Percentiles rank a stretch among this genome's conserved stretches.
These are phyloP conservation scores for Ernsta delagoae DNA, from an alignment of 2,888 invertebrate species.

Conservation along the genomic window DNA sequence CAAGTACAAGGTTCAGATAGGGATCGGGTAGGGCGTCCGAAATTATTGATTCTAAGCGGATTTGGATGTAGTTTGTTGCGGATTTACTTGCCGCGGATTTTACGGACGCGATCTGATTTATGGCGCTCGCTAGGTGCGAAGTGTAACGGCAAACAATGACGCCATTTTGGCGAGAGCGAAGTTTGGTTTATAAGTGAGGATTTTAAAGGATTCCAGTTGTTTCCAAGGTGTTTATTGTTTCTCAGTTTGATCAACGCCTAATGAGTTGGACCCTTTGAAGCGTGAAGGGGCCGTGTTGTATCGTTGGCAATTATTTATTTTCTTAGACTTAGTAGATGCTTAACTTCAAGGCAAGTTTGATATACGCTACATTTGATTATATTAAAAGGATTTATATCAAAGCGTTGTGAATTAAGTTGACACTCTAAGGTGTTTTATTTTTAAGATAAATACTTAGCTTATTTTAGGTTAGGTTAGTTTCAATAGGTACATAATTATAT, in stretches of 20 bases:
- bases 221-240: constrained; percentile 19
- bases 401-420: too few relatives aligned
- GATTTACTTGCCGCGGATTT: constrained; percentile 32
- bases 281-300: not conserved
- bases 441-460: too few relatives aligned
- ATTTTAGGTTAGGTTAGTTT: too few relatives aligned
- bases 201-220: constrained; percentile 16
- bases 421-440: too few relatives aligned
- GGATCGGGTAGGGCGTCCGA: constrained; percentile 36
- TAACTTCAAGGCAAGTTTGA: not conserved
- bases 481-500: too few relatives aligned
- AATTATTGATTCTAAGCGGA: constrained; percentile 45
- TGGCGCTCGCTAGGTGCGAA: constrained; percentile 5
- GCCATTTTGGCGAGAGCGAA: constrained; percentile 17
- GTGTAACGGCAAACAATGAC: constrained; percentile 21
- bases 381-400: too few relatives aligned
- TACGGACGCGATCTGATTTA: constrained; percentile 32
- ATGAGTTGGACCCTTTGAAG: not conserved
- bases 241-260: not conserved
- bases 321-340: not conserved
- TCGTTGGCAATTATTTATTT: not conserved
- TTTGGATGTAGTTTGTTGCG: constrained; percentile 39
- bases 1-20: constrained; percentile 34
- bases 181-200: constrained; percentile 11
- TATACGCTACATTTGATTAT: too few relatives aligned